Conservation (phyloP, 2,888 invertebrate genomes). For the Prionchulus punctatus region DNA sequence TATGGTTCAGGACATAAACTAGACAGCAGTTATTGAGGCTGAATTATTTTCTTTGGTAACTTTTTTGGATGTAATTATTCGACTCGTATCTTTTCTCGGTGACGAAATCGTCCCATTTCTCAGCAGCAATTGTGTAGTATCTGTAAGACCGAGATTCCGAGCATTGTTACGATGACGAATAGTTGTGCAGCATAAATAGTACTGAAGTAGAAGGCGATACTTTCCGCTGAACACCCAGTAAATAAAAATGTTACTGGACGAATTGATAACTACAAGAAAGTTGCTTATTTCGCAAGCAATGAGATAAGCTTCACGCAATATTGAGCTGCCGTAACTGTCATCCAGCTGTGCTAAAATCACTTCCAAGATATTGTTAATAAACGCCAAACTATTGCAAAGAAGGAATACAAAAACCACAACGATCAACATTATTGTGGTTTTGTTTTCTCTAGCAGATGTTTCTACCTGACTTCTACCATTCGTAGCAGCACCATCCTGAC, state of each 20-base stretch:
- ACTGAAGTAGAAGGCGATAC: constrained; percentile 25
- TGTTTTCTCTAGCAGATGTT: constrained; percentile 27
- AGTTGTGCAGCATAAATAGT: too few relatives aligned
- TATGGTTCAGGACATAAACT: too few relatives aligned
- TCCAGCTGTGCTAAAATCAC: neutral
- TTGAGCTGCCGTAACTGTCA: too few relatives aligned
- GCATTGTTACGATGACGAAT: too few relatives aligned
- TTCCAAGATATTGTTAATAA: constrained; percentile 18
- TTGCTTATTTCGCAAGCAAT: constrained; percentile 26
- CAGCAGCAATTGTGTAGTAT: too few relatives aligned
- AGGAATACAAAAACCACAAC: constrained; percentile 38
- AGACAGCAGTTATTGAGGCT: too few relatives aligned
- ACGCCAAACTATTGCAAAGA: constrained; percentile 31
- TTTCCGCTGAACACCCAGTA: constrained; percentile 27
- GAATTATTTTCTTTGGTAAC: too few relatives aligned
- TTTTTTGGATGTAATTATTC: too few relatives aligned
- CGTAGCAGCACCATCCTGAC: neutral
- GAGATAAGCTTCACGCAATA: constrained; percentile 17
- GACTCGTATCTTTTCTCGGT: too few relatives aligned
- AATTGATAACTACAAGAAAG: constrained; percentile 26
- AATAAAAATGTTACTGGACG: constrained; percentile 26
- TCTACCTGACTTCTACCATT: neutral
- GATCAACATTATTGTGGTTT: constrained; percentile 38
- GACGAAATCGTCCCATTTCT: too few relatives aligned
- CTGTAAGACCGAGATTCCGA: too few relatives aligned